A percentile compares a stretch with the other conserved stretches of the same genome.
Conservation (phyloP, 2,113 vertebrate genomes). For the Mandrillus leucophaeus region DNA sequence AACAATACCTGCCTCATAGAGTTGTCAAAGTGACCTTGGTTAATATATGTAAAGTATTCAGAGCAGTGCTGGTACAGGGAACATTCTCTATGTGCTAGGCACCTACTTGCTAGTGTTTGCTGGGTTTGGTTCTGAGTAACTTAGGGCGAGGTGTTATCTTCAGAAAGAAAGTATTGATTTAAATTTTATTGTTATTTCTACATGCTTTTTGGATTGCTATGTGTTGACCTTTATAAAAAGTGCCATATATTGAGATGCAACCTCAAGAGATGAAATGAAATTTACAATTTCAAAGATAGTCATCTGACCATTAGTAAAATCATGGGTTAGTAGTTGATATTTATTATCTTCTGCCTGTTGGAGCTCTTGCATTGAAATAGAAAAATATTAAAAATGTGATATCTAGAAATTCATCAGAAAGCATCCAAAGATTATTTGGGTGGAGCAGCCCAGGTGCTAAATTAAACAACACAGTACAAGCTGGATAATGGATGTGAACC, state of each 20-base stretch:
- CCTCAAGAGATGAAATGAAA: background rate
- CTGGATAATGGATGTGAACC: background rate
- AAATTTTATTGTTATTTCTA: constrained; percentile 13
- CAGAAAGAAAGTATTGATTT: background rate
- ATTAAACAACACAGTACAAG: constrained; percentile 44
- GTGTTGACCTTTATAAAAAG: constrained; percentile 1
- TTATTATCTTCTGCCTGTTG: constrained; percentile 7
- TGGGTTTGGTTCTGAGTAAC: background rate
- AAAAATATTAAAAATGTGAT: background rate
- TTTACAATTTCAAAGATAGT: background rate
- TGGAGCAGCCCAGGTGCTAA: constrained; percentile 44
- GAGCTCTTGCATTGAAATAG: background rate
- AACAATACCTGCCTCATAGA: background rate
- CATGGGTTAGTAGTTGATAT: background rate
- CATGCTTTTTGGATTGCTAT: background rate
- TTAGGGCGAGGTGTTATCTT: background rate
- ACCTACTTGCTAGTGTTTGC: background rate
- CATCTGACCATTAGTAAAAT: background rate
- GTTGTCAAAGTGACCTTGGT: background rate
- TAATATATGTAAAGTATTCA: background rate
- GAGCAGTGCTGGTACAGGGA: background rate
- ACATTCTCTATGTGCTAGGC: too few relatives aligned
- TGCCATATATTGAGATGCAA: background rate
- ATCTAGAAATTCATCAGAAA: constrained; percentile 49
- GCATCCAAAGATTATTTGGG: background rate